Percentiles rank a stretch among this genome's conserved stretches.
Evolutionary conservation across 2,113 vertebrate genomes (phyloP).

Genomic region (Carollia perspicillata): DNA sequence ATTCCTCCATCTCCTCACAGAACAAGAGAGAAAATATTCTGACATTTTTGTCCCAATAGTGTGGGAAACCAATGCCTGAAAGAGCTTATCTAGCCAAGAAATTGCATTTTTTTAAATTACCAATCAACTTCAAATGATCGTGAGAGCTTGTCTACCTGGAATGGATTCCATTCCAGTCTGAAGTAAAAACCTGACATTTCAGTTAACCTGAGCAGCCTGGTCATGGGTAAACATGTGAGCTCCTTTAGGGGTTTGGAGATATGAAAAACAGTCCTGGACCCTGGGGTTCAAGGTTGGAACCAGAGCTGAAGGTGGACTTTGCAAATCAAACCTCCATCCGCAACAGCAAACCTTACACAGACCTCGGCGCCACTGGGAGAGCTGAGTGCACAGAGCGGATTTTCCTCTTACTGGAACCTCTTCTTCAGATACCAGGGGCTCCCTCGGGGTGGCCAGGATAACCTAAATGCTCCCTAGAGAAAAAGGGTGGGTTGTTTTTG

Average conservation of each 20-base stretch:
- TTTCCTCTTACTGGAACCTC: conserved; percentile 19
- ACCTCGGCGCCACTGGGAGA: not conserved
- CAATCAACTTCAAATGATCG: not conserved
- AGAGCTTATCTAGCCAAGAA: not conserved
- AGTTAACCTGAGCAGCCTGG: not conserved
- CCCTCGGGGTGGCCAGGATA: conserved; percentile 4
- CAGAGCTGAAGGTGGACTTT: not conserved
- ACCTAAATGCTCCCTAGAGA: conserved; percentile 2
- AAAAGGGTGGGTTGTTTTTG: not conserved
- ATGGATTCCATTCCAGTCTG: not conserved
- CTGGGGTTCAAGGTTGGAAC: not conserved
- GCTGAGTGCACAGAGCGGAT: not conserved
- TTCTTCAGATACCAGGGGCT: conserved; percentile 37
- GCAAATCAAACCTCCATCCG: not conserved
- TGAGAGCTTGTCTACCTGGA: not conserved
- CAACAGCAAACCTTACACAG: conserved; percentile 11
- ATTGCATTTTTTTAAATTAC: conserved; percentile 29
- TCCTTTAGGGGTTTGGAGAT: not conserved
- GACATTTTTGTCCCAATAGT: not conserved
- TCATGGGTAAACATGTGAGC: not conserved
- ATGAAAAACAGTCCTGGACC: not conserved
- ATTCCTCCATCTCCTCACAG: not conserved
- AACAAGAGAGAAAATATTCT: not conserved
- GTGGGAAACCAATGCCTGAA: not conserved
- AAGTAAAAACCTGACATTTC: conserved; percentile 6